Evolutionary conservation across 64 coral and sea anemone species (phyloP), one percentile per base, ranked within the genome.

Genomic region (Montipora capricornis): DNA sequence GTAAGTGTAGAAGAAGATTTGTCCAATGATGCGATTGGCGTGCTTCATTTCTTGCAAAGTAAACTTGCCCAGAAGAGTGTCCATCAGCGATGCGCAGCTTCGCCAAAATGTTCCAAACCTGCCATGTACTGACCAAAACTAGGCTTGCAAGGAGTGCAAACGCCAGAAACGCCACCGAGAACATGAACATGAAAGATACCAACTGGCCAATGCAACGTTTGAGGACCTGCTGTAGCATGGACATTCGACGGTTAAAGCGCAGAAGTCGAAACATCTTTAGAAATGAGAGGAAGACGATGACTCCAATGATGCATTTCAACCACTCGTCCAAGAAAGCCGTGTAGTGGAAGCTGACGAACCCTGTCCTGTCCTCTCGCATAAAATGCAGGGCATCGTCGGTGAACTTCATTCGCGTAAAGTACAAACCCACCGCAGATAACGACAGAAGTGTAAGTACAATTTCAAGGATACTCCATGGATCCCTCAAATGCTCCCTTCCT

Each of bases 81-180:
- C 95, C 95, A 96, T 96, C n/a, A 96, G 88, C 61, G 91, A 90
- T n/a, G 88, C 88, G 16, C 88, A 75, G 77, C 95, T 94, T 44
- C 75, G 12, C 11, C 81, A 71, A 20, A 94, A 80, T 6, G 91
- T 96, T 26, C 87, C 87, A 91, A 96, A 96, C 19, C 92, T 49
- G 87, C 91, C 91, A 91, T 94, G 13, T 12, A 73, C 58, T 94
- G 95, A 4, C 95, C 95, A 87, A 94, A 96, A n/a, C 92, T 10
- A 96, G 77, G 88, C 82, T 81, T 8, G 88, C 92, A 48, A 96
- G 79, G 45, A 90, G 88, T 7, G 95, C 86, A 47, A 87, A 96
- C 1, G 95, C 88, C 49, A 94, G 78, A 70, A 96, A 96, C 17
- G 90, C 87, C 4, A 94, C 15, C 1, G 80, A 81, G 47, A 90